These are phyloP conservation scores for Dolichopus griseipennis DNA, from an alignment of 2,888 invertebrate species.

Conservation along the genomic window DNA sequence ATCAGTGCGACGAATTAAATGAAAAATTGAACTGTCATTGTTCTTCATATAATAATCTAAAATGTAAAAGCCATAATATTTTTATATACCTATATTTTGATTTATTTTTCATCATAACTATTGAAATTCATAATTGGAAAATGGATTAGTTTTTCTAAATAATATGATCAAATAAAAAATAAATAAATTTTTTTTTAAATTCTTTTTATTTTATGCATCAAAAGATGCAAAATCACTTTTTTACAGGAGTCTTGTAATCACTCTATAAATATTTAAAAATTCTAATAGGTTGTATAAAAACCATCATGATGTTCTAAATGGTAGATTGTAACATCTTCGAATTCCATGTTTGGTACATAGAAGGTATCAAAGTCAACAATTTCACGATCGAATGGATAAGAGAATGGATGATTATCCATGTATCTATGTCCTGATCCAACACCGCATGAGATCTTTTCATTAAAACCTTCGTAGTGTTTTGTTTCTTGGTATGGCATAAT, in stretches of 20 bases:
- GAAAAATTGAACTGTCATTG: too few species aligned
- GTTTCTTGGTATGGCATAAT: constrained; percentile 47
- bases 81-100: too few species aligned
- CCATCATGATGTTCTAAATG: constrained; percentile 16
- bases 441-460: constrained; percentile 44
- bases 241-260: neutral
- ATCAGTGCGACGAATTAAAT: too few species aligned
- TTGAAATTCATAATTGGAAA: too few species aligned
- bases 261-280: neutral
- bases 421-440: constrained; percentile 45
- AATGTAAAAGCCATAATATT: too few species aligned
- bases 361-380: constrained; percentile 49
- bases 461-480: constrained; percentile 41
- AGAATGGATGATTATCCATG: constrained; percentile 54
- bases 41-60: too few species aligned
- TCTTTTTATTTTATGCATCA: too few species aligned
- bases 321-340: constrained; percentile 46
- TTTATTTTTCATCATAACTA: too few species aligned
- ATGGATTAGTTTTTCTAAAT: too few species aligned
- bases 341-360: constrained; percentile 52
- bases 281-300: neutral
- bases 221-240: too few species aligned
- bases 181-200: too few species aligned
- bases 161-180: too few species aligned
- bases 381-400: constrained; percentile 63